phyloP scores from a whole-genome alignment of 2,113 vertebrate genomes.

The Suricata suricatta region DNA sequence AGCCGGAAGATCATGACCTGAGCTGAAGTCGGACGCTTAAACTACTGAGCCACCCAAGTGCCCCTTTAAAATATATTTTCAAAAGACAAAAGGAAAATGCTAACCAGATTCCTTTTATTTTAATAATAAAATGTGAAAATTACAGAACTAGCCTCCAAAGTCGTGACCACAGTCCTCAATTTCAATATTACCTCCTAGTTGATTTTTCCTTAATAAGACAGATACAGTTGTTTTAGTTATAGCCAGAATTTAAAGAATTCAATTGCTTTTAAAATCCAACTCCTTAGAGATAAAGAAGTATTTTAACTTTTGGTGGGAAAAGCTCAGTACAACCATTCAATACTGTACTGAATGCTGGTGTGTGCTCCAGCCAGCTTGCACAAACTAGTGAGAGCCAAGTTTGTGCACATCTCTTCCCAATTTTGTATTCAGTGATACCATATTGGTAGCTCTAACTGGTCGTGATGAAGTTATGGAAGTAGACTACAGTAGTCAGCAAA shows the following conservation, averaged over 20 bases:
- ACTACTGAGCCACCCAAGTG: too few relatives aligned
- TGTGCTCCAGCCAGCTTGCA: not conserved
- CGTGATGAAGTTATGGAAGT: not conserved
- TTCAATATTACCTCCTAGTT: not conserved
- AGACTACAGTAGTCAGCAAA: not conserved
- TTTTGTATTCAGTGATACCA: not conserved
- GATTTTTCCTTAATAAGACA: not conserved
- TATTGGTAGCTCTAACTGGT: not conserved
- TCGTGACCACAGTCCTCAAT: not conserved
- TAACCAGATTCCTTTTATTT: not conserved
- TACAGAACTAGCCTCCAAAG: not conserved
- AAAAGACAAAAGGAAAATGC: not conserved
- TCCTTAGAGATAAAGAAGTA: not conserved
- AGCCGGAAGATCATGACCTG: too few relatives aligned
- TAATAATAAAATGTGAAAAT: not conserved
- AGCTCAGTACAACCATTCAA: not conserved
- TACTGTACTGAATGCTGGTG: not conserved
- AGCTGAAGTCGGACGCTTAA: too few relatives aligned
- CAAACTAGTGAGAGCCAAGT: not conserved
- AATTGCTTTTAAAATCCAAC: not conserved
- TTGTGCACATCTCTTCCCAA: not conserved
- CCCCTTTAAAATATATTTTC: not conserved
- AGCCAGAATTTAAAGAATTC: not conserved
- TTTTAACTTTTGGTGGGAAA: not conserved
- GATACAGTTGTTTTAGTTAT: not conserved